phyloP scores from a whole-genome alignment of 2,113 vertebrate species.

The Cromileptes altivelis region DNA sequence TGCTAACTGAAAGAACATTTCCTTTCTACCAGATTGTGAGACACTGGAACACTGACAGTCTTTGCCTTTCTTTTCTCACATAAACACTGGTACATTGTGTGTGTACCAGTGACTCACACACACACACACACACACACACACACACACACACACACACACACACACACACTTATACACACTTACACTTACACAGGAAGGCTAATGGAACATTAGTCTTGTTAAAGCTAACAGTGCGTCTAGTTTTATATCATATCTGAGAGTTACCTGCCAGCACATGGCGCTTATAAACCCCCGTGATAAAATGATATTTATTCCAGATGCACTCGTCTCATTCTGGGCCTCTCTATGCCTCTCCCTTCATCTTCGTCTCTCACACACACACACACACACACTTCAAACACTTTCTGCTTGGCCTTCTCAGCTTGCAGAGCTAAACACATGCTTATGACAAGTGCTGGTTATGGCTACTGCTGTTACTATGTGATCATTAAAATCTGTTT shows the following conservation, averaged over 20 bases:
- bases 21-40: conserved; percentile 9
- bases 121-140: not conserved
- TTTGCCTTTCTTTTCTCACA: conserved; percentile 28
- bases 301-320: conserved; percentile 80
- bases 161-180: conserved; percentile 13
- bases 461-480: conserved; percentile 57
- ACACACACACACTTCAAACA: conserved; percentile 39
- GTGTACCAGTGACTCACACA: not conserved
- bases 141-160: conserved; percentile 2
- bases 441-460: conserved; percentile 65
- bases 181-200: conserved; percentile 28
- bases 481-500: conserved; percentile 63
- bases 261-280: conserved; percentile 70
- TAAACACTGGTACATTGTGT: conserved; percentile 8
- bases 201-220: conserved; percentile 72
- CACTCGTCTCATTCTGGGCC: conserved; percentile 56
- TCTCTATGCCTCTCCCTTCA: conserved; percentile 38
- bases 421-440: conserved; percentile 53
- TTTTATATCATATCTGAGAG: conserved; percentile 75
- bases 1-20: not conserved
- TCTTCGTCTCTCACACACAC: conserved; percentile 37
- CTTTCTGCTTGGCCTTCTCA: conserved; percentile 24
- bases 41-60: conserved; percentile 37
- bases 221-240: conserved; percentile 70
- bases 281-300: conserved; percentile 74